Evolutionary conservation across 2,888 invertebrate species (phyloP), one percentile per base, ranked within the genome.

Genomic region (Melikaiella ostensackeni): DNA sequence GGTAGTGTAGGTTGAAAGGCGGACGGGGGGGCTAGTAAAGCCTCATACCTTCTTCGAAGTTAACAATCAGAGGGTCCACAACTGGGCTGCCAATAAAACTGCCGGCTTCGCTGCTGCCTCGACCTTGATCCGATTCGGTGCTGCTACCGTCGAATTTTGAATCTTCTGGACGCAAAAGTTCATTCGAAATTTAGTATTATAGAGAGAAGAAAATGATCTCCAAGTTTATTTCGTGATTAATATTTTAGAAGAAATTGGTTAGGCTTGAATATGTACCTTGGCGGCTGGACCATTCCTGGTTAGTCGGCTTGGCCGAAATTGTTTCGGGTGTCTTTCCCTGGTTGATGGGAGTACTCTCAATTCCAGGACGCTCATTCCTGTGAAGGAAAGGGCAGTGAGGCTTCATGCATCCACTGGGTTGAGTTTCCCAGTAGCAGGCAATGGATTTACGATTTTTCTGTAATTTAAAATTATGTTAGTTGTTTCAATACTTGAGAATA

Each of bases 371-470:
- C 73, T 85, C 85, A 74, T 82, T 85, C 83, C 92, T 94, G 91
- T 97, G 97, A 92, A 95, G 93, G 90, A 97, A 97, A 0, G 96
- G 95, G 92, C 97, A 97, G 90, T 96, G 96, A 77, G 95, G 95
- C 92, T 97, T 97, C 85, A 95, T 94, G 90, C 97, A 97, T 2
- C 97, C 97, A 13, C 95, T 94, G 0, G 97, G 96, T 91, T 97
- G 97, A 83, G 93, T 94, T 92, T 97, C 97, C 96, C 96, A 97
- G 91, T 96, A 97, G 91, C 97, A 97, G 1, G 96, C 96, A 88
- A 96, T 96, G 83, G 94, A 94, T 92, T 95, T 95, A 82, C 97
- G 94, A 91, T 96, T 96, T 94, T 96, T 96, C 96, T 96, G 91
- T 8, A 93, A 91, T 59, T 55, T 1, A 66, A 78, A 79, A 74